These are phyloP conservation scores for Salvelinus namaycush DNA, from an alignment of 2,113 vertebrate species.

Conservation along the genomic window DNA sequence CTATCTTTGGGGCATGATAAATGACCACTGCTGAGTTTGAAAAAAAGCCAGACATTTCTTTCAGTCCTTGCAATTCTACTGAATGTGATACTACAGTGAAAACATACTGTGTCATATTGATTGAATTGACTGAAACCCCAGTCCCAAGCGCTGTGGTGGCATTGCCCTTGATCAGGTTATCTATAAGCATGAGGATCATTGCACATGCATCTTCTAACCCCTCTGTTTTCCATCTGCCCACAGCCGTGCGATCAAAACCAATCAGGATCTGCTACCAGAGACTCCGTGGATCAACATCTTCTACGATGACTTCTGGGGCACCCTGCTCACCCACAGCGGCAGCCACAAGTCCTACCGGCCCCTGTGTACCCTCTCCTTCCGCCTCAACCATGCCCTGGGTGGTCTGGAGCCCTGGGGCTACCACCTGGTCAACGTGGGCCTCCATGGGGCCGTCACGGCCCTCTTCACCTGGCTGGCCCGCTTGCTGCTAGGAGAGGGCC, in stretches of 20 bases:
- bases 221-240: slow-evolving; percentile 43
- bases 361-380: slow-evolving; percentile 95
- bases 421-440: slow-evolving; percentile 88
- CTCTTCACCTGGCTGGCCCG: slow-evolving; percentile 91
- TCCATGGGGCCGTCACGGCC: slow-evolving; percentile 87
- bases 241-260: slow-evolving; percentile 98
- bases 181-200: neutral
- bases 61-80: slow-evolving; percentile 9
- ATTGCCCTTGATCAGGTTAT: too few relatives aligned
- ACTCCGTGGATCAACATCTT: slow-evolving; percentile 96
- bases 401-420: slow-evolving; percentile 96
- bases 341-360: slow-evolving; percentile 98
- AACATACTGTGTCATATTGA: slow-evolving; percentile 9
- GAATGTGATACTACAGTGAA: slow-evolving; percentile 9
- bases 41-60: slow-evolving; percentile 12
- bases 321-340: slow-evolving; percentile 94
- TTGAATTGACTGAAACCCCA: slow-evolving; percentile 21
- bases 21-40: neutral
- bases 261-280: slow-evolving; percentile 96
- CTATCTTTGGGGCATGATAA: neutral
- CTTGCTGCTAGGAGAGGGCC: slow-evolving; percentile 85
- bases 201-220: neutral
- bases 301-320: slow-evolving; percentile 99
- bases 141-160: neutral
- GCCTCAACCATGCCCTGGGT: slow-evolving; percentile 88